Conservation (phyloP, 1,140 invertebrate species). For the Drosophila littoralis region DNA sequence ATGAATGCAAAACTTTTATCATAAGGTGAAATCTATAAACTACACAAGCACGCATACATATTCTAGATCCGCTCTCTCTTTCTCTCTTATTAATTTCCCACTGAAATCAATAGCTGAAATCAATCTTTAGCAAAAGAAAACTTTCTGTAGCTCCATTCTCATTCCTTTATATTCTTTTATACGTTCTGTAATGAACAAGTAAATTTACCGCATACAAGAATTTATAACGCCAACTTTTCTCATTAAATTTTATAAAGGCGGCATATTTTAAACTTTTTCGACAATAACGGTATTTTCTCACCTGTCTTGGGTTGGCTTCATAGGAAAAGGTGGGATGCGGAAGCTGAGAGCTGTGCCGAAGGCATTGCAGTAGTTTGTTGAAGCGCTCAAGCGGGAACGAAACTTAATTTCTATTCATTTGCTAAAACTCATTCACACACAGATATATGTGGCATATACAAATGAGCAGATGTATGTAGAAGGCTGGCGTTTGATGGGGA, state of each 20-base stretch:
- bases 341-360: constrained; percentile 17
- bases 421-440: constrained; percentile 69
- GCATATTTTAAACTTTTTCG: constrained; percentile 83
- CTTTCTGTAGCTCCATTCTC: neutral
- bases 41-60: constrained; percentile 27
- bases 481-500: neutral
- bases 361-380: constrained; percentile 70
- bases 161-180: constrained; percentile 8
- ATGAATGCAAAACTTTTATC: constrained; percentile 73
- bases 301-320: constrained; percentile 42
- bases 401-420: constrained; percentile 83
- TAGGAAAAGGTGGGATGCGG: neutral
- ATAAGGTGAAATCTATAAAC: constrained; percentile 68
- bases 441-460: constrained; percentile 16
- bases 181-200: constrained; percentile 63
- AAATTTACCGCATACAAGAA: constrained; percentile 81
- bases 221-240: constrained; percentile 82
- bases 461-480: constrained; percentile 26
- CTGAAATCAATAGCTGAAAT: constrained; percentile 1
- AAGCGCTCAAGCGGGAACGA: constrained; percentile 73
- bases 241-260: constrained; percentile 83
- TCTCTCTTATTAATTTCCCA: neutral
- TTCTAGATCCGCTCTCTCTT: too few species aligned
- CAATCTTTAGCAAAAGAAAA: neutral
- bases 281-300: constrained; percentile 79